Base-by-base conservation (phyloP, 2,888 invertebrate species). In the Holacanthella duospinosa region DNA sequence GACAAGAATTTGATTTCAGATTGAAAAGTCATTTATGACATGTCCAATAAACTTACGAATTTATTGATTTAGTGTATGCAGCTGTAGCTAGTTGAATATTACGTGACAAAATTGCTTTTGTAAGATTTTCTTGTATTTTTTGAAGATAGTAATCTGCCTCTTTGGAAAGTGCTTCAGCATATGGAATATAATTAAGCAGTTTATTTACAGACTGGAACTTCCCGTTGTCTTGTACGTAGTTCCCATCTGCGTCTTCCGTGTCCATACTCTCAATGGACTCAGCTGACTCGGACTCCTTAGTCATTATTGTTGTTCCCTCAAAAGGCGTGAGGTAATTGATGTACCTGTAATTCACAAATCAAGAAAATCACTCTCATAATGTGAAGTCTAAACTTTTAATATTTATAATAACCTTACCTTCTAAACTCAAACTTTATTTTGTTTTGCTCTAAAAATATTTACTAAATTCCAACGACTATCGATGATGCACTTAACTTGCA, bases 1-100 rank as follows among this genome's bases (percentile, higher is more conserved):
- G 71, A 74, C n/a, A n/a, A n/a, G n/a, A n/a, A n/a, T n/a, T 36
- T 36, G 16, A 36, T 36, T 36, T 16, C 36, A 24, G 2, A 36
- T 29, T 24, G 27, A 48, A 6, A 36, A 16, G 19, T 58, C 43
- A 25, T 25, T 28, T 54, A 12, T 24, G 6, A 29, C 9, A 9
- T 16, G 4, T 21, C 21, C n/a, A 25, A 55, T 36, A 12, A 4
- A 65, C 72, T 68, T 65, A 73, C 70, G 69, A 62, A 65, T 66
- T 65, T 19, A 73, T 43, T 16, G 68, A 67, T 57, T 69, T 69
- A 1, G 69, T 65, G 54, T 69, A 71, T 3, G 70, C 36, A 12
- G 66, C 61, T 16, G 71, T 63, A 58, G 71, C 73, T 21, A 68
- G 60, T 43, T 71, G 70, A 27, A 72, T 67, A 59, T 72, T 71